Conservation (phyloP, 2,888 invertebrate species). For the Ptilodon capucinus region DNA sequence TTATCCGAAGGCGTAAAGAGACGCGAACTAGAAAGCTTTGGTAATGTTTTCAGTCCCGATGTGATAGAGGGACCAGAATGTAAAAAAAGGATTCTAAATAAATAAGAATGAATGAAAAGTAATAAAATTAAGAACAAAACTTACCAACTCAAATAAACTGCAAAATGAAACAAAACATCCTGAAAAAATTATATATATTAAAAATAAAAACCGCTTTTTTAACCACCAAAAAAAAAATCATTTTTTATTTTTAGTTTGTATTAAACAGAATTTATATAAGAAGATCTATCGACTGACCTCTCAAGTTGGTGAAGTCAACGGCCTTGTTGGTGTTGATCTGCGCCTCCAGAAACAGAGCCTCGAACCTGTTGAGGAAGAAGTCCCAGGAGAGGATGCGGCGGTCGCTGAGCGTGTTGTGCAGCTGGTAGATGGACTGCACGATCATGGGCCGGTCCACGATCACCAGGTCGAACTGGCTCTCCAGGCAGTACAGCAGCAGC, state of each 20-base stretch:
- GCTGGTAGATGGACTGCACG: conserved; percentile 95
- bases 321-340: conserved; percentile 94
- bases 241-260: too few species aligned
- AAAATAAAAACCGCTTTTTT: too few species aligned
- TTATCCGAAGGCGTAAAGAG: too few species aligned
- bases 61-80: too few species aligned
- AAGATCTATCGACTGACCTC: conserved; percentile 83
- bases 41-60: too few species aligned
- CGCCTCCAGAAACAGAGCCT: conserved; percentile 97
- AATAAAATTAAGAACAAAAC: too few species aligned
- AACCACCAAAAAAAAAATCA: too few species aligned
- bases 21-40: too few species aligned
- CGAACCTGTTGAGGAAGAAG: conserved; percentile 97
- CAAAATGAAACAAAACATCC: conserved; percentile 1
- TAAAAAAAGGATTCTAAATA: too few species aligned
- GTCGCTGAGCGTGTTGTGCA: conserved; percentile 96
- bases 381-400: conserved; percentile 97
- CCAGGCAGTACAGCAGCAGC: conserved; percentile 95
- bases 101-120: too few species aligned
- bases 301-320: conserved; percentile 91
- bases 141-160: conserved; percentile 58
- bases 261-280: not conserved
- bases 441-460: conserved; percentile 98
- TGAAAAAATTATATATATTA: too few species aligned
- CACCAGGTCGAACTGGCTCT: conserved; percentile 98